Evolutionary conservation across 2,888 invertebrate genomes (phyloP), one percentile per base, ranked within the genome.

Genomic region (Chaitophorus viminalis): DNA sequence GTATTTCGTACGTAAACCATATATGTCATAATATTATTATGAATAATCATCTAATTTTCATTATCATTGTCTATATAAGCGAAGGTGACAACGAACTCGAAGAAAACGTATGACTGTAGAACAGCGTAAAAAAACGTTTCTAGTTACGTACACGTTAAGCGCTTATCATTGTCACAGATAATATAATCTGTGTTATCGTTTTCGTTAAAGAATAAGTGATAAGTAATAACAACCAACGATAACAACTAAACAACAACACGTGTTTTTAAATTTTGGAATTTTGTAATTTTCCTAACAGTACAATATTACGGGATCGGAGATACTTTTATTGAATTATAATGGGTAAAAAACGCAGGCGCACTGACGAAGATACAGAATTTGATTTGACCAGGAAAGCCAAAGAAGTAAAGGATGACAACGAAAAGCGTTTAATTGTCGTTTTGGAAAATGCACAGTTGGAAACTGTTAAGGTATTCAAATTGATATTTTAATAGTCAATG

Each of bases 401-500:
- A 65, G 87, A 87, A 87, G 81, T 87, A n/a, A 87, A 87, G 8
- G 81, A 87, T 33, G 87, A 87, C 46, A 87, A 87, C 6, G 97
- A 97, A 90, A 97, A 98, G 91, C 95, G 99, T 82, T 93, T 99
- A 33, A 97, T 99, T 90, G 94, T 99, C 72, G 94, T 99, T 89
- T 92, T 99, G 86, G 99, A 99, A 92, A 95, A 96, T 88, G 98
- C 99, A 6, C 98, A 98, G 91, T 92, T 99, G 84, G 99, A 99
- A 93, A 96, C 97, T 75, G 98, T 98, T 0, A 99, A 99, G 94
- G 98, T 98, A 92, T 91, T 91, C 77, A 78, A 88, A 89, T 88
- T 29, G 65, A 52, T 65, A 36, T 54, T 76, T 31, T 68, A 6
- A n/a, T 31, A 72, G 6, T 52, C 21, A 60, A n/a, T n/a, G 65